Conservation (phyloP, 2,797 vertebrate species). For the Petrocephalus sullivani region DNA sequence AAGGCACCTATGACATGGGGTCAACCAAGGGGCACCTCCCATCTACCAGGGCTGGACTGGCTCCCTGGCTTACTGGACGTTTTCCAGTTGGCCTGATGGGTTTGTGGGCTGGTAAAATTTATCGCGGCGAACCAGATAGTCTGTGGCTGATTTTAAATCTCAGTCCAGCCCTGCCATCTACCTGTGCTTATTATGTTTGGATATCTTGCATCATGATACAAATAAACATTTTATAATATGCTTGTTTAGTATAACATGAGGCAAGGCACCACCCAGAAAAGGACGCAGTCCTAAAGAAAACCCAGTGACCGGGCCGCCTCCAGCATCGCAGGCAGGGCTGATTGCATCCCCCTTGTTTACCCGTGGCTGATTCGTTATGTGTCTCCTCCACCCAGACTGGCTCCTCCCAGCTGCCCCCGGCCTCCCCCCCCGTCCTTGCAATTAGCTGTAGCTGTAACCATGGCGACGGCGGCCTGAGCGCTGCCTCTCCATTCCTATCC, state of each 20-base stretch:
- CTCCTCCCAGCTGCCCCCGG: conserved; percentile 17
- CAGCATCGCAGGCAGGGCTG: neutral
- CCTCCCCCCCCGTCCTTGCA: conserved; percentile 40
- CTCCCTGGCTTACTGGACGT: neutral
- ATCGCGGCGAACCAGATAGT: neutral
- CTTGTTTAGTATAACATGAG: neutral
- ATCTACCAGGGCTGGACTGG: neutral
- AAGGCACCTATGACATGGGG: neutral
- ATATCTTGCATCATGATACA: neutral
- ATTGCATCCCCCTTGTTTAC: conserved; percentile 18
- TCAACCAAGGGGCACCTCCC: neutral
- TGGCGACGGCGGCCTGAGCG: conserved; percentile 47
- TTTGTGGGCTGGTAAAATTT: neutral
- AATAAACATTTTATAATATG: neutral
- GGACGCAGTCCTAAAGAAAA: neutral
- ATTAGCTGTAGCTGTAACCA: conserved; percentile 53
- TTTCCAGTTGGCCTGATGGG: neutral
- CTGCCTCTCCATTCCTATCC: conserved; percentile 19
- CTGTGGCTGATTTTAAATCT: neutral
- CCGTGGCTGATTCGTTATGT: neutral
- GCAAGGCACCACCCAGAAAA: neutral
- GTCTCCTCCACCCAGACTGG: conserved; percentile 18
- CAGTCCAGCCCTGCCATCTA: neutral
- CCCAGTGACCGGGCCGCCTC: neutral
- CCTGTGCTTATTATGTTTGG: neutral